Base-by-base conservation (phyloP, 2,797 vertebrate genomes). In the Urophycis tenuis region DNA sequence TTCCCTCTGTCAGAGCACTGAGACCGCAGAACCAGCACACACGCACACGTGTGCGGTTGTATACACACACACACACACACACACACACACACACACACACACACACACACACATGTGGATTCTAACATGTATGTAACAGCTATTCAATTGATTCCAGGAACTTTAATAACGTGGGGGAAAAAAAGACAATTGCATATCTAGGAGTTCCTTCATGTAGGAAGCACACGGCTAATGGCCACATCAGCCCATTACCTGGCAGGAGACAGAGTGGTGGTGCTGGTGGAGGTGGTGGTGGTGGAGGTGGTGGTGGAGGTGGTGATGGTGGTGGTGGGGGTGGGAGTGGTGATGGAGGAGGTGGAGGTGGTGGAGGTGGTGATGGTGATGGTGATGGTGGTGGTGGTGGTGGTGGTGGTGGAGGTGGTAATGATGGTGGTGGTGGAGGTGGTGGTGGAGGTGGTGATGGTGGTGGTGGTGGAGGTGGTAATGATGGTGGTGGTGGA, bases 1-100 rank as follows among this genome's bases (percentile, higher is more conserved):
- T 71, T 34, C 74, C 76, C 36, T 29, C 75, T 82, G 80, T 84
- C 81, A 80, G 75, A 45, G 32, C 29, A 80, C 77, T 85, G 72
- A 81, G 76, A 78, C 53, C 8, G 53, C 29, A 78, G 78, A 73
- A 69, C 53, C 34, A 78, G 72, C 33, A 3, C 64, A 80, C 76
- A 78, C 64, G 78, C 72, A 83, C 71, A 72, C n/a, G n/a, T 29
- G 15, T 74, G 39, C 8, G 10, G 22, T 45, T 75, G 74, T 22
- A 64, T 60, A 0, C 67, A 41, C 39, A 15, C 39, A 17, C 39
- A 41, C 39, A 41, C 39, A 41, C 39, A 41, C 39, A 41, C 39
- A 41, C 39, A 39, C 36, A 39, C 11, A 39, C 36, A 39, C 11
- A 39, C 36, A 39, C 36, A 39, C 36, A 39, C 36, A 39, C 36